Base-by-base conservation (phyloP, 2,113 vertebrate species). In the Myiagra hebetior region DNA sequence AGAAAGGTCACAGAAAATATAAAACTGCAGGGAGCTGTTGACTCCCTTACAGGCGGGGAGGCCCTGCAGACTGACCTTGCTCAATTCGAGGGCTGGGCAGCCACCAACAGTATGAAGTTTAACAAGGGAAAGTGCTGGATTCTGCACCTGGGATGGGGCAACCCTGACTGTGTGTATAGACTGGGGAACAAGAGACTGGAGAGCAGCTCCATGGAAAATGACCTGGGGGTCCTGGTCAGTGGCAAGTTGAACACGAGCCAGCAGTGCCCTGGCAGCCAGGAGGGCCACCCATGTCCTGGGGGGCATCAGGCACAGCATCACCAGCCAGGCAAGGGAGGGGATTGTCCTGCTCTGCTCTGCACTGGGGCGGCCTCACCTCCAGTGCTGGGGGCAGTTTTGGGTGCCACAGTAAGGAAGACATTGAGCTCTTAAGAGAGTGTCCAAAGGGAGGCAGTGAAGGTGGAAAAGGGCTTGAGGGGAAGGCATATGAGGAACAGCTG, bases 351-450 rank as follows among this genome's bases (percentile, higher is more conserved):
- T 37, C 37, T 37, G 37, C 37, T 37, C 37, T 37, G 37, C 64
- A 1, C 19, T 75, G 50, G 24, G 42, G 13, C 2, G 0, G 35
- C 42, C 13, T 85, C 42, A 41, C 24, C 50, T 49, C 3, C 0
- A 13, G 19, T 49, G 24, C 60, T 56, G 42, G 30, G 50, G 69
- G 15, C 42, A 35, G n/a, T 1, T 24, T 6, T 16, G 30, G n/a
- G 41, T n/a, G 23, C 4, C 28, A 65, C 30, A 56, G 28, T 13
- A 49, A 41, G 23, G 47, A 56, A 75, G 30, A 47, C 19, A 49
- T 4, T 10, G 7, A 65, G 24, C 13, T 4, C 1, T 30, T 35
- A 12, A 12, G 23, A 74, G 19, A 13, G 10, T 1, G 2, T 57
- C 42, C 52, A 57, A 1, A 26, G 11, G 3, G 20, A 7, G 21